Conservation (phyloP, 2,888 invertebrate genomes). For the Elmis aenea region DNA sequence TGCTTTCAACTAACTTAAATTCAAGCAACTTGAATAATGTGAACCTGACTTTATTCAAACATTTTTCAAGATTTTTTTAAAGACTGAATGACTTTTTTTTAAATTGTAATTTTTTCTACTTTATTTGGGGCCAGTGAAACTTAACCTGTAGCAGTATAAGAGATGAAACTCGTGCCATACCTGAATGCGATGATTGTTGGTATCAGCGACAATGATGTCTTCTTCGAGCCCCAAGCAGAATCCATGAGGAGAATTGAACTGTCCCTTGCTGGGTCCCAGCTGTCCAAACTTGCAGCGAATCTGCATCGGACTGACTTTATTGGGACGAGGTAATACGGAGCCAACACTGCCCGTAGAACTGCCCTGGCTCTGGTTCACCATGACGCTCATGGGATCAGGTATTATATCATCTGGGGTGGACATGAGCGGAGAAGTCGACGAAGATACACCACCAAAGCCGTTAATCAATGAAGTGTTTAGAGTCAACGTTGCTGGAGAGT, state of each 20-base stretch:
- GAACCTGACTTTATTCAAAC: too few species aligned
- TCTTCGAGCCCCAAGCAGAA: constrained; percentile 93
- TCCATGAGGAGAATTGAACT: constrained; percentile 96
- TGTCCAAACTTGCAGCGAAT: constrained; percentile 92
- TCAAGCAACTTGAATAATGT: too few species aligned
- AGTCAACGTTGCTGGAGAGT: constrained; percentile 57
- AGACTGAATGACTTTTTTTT: too few species aligned
- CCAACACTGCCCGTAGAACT: constrained; percentile 44
- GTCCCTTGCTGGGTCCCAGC: constrained; percentile 85
- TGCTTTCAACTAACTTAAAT: too few species aligned
- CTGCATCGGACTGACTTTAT: constrained; percentile 79
- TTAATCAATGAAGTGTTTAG: constrained; percentile 49
- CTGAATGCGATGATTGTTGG: constrained; percentile 94
- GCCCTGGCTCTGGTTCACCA: constrained; percentile 46
- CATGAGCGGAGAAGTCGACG: constrained; percentile 59
- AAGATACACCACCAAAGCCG: constrained; percentile 55
- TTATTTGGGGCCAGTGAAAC: too few species aligned
- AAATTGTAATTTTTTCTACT: too few species aligned
- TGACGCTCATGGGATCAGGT: constrained; percentile 51
- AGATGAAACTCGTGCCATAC: constrained; percentile 47
- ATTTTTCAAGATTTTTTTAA: too few species aligned
- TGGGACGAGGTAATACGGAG: constrained; percentile 48
- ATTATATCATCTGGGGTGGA: constrained; percentile 48
- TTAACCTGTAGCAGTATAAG: too few species aligned
- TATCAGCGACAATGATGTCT: constrained; percentile 94